Conservation (phyloP, 2,888 invertebrate genomes). For the Drosophila lacicola region DNA sequence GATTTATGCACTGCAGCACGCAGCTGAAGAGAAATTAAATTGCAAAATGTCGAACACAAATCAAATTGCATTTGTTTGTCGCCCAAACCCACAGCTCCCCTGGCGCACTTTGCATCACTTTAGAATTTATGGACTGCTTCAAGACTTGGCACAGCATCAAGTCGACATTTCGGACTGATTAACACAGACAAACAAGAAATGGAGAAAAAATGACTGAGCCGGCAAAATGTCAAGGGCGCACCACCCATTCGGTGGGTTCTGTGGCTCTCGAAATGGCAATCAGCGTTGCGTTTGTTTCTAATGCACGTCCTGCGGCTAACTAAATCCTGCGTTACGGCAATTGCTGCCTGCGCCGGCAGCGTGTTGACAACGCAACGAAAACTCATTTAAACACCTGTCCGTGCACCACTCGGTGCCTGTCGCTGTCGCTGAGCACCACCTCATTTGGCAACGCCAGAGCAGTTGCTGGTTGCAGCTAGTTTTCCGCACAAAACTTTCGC, state of each 20-base stretch:
- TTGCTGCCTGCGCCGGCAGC: not conserved
- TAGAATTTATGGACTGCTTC: slow-evolving; percentile 46
- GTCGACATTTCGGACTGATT: slow-evolving; percentile 36
- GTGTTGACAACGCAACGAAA: slow-evolving; percentile 43
- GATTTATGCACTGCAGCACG: slow-evolving; percentile 59
- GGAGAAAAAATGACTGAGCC: too few species aligned
- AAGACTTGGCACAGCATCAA: slow-evolving; percentile 44
- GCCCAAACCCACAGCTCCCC: not conserved
- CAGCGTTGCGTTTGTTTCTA: slow-evolving; percentile 65
- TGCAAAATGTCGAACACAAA: slow-evolving; percentile 71
- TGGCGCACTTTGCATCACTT: not conserved
- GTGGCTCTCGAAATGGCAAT: slow-evolving; percentile 57
- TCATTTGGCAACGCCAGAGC: slow-evolving; percentile 5
- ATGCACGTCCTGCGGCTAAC: slow-evolving; percentile 37
- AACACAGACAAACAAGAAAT: slow-evolving; percentile 9
- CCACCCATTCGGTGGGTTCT: slow-evolving; percentile 9
- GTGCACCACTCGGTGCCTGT: slow-evolving; percentile 5
- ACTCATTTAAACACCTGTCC: slow-evolving; percentile 73
- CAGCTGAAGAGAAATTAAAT: slow-evolving; percentile 62
- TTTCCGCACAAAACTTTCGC: slow-evolving; percentile 42
- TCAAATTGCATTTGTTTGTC: slow-evolving; percentile 69
- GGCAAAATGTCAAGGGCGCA: slow-evolving; percentile 67
- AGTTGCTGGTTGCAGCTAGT: slow-evolving; percentile 15
- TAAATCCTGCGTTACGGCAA: slow-evolving; percentile 41
- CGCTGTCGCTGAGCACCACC: slow-evolving; percentile 3